Evolutionary conservation across 2,797 vertebrate genomes (phyloP).

Genomic region (Eremophila alpestris): DNA sequence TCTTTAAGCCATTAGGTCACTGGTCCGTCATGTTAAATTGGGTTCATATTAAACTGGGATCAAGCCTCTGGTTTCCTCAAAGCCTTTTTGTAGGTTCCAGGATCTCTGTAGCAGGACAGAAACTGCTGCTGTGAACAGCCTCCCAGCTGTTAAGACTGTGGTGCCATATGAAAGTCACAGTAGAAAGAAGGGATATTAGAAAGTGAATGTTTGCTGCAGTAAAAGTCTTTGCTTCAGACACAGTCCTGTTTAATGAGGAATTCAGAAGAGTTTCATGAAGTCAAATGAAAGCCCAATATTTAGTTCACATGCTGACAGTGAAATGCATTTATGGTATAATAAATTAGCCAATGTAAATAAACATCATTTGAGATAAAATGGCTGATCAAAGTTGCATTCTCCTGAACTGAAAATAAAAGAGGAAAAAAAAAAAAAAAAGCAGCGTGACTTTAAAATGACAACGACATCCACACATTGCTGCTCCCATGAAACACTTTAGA

Average conservation of each 20-base stretch:
- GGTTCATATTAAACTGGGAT: background rate
- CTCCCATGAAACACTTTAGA: constrained; percentile 9
- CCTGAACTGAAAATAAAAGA: background rate
- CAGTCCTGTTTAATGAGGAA: background rate
- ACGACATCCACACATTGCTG: constrained; percentile 2
- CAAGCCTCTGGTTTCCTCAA: background rate
- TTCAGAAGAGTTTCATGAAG: background rate
- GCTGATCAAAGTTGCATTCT: background rate
- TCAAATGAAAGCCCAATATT: background rate
- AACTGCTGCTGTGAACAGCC: background rate
- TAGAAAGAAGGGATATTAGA: background rate
- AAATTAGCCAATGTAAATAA: background rate
- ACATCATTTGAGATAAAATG: background rate
- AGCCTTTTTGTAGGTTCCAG: background rate
- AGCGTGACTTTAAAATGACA: constrained; percentile 39
- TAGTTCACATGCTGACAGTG: background rate
- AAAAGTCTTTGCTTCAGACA: background rate
- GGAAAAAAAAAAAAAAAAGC: background rate
- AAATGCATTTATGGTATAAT: background rate
- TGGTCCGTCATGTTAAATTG: background rate
- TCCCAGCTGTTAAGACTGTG: background rate
- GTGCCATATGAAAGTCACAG: background rate
- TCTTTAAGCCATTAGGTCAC: background rate
- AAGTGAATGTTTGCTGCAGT: background rate
- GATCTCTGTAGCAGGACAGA: background rate